Percentiles rank a stretch among this genome's conserved stretches.
Evolutionary conservation across 2,113 vertebrate genomes (phyloP).

Genomic region (Syngnathus floridae): DNA sequence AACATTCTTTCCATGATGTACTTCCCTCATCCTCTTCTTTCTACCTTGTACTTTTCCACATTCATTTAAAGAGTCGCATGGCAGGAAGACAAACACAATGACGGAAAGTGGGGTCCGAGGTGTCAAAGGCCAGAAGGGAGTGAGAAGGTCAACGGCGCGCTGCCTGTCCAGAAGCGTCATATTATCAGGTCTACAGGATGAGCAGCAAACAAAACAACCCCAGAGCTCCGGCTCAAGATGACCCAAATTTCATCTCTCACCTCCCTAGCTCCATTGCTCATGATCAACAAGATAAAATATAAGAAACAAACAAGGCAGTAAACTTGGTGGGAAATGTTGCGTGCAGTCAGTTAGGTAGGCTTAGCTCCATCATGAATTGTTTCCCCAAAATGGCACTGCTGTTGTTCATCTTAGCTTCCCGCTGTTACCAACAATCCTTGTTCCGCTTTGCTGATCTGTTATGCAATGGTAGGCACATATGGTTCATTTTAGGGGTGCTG

Average conservation of each 20-base stretch:
- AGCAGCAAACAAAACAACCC: constrained; percentile 39
- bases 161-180: constrained; percentile 29
- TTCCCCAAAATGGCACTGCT: constrained; percentile 22
- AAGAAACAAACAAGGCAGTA: constrained; percentile 31
- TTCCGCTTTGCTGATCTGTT: constrained; percentile 42
- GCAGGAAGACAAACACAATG: constrained; percentile 70
- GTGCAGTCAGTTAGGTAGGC: background rate
- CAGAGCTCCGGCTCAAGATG: constrained; percentile 14
- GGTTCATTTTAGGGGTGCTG: constrained; percentile 58
- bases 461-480: constrained; percentile 59
- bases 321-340: constrained; percentile 1
- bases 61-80: constrained; percentile 39
- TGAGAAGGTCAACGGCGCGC: constrained; percentile 48
- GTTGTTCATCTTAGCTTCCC: constrained; percentile 7
- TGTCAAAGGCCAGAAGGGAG: constrained; percentile 29
- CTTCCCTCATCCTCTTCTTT: constrained; percentile 52
- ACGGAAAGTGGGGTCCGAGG: constrained; percentile 50
- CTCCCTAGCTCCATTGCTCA: constrained; percentile 15
- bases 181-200: constrained; percentile 55
- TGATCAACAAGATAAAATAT: constrained; percentile 28
- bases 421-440: constrained; percentile 27
- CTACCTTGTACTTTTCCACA: constrained; percentile 33
- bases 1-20: constrained; percentile 53
- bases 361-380: background rate
- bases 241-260: constrained; percentile 13